phyloP scores from a whole-genome alignment of 1,140 invertebrate genomes.

The Carposina sasakii region DNA sequence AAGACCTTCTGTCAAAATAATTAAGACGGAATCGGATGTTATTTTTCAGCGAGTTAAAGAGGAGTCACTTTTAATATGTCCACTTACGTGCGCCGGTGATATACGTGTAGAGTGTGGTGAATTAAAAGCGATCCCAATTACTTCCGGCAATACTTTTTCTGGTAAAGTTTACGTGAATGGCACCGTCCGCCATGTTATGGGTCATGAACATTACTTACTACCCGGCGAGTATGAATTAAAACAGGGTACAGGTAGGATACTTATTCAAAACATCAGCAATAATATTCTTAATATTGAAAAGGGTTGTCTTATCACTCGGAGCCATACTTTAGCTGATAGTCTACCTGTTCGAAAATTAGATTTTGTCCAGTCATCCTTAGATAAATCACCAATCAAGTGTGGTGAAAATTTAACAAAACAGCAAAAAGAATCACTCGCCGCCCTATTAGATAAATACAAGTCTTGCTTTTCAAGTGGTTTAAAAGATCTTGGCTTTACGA shows the following conservation, averaged over 20 bases:
- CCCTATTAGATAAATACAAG: not conserved
- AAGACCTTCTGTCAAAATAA: not conserved
- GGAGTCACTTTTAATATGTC: not conserved
- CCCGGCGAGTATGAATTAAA: constrained; percentile 4
- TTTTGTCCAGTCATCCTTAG: not conserved
- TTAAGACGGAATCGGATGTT: constrained; percentile 1
- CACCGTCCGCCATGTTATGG: not conserved
- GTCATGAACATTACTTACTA: not conserved
- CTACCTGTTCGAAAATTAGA: not conserved
- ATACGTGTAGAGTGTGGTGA: not conserved
- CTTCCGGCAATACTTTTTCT: not conserved
- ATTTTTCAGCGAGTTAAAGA: not conserved
- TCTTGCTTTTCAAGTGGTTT: not conserved
- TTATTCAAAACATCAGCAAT: not conserved
- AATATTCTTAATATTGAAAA: not conserved
- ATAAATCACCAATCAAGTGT: not conserved
- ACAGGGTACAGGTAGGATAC: not conserved
- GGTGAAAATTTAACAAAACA: not conserved
- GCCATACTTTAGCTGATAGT: not conserved
- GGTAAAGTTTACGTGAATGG: constrained; percentile 4
- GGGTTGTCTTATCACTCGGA: not conserved
- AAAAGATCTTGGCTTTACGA: constrained; percentile 6
- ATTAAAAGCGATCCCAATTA: not conserved
- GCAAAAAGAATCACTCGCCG: not conserved
- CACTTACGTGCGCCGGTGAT: not conserved